Evolutionary conservation across 1,140 invertebrate genomes (phyloP).

Genomic region (Conus betulinus): DNA sequence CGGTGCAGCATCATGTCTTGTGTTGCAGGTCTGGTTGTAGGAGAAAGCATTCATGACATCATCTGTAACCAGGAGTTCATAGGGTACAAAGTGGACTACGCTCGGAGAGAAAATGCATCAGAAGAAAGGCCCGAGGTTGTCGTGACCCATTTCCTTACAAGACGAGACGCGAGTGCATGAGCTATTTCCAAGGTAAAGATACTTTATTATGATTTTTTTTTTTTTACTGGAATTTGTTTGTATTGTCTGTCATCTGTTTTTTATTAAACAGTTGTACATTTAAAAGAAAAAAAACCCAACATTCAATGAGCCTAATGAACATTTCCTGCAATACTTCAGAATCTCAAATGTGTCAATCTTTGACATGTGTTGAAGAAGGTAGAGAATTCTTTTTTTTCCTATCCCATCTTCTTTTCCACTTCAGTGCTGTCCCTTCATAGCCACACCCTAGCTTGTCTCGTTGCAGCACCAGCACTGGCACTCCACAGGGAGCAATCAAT

Average conservation of each 20-base stretch:
- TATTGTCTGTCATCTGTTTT: too few species aligned
- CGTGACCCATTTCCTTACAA: slow-evolving; percentile 34
- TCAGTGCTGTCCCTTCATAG: too few species aligned
- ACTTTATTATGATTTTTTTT: neutral
- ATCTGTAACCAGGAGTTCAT: slow-evolving; percentile 33
- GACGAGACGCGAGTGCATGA: slow-evolving; percentile 24
- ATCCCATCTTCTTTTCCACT: neutral
- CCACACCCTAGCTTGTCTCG: too few species aligned
- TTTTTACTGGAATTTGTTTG: neutral
- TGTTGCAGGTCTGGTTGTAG: neutral
- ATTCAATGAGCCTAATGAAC: too few species aligned
- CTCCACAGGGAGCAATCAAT: too few species aligned
- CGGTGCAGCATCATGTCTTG: too few species aligned
- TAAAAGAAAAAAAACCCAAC: too few species aligned
- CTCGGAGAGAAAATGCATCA: neutral
- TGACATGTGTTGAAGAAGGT: too few species aligned
- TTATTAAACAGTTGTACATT: too few species aligned
- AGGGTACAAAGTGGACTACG: slow-evolving; percentile 31
- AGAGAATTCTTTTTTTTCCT: neutral
- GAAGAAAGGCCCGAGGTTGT: slow-evolving; percentile 12
- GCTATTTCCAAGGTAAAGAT: slow-evolving; percentile 23
- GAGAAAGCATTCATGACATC: slow-evolving; percentile 28
- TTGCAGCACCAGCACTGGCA: too few species aligned
- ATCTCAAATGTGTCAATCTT: too few species aligned
- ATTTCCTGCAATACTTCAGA: too few species aligned